These are phyloP conservation scores for Popillia japonica DNA, from an alignment of 1,140 invertebrate genomes.

Conservation along the genomic window DNA sequence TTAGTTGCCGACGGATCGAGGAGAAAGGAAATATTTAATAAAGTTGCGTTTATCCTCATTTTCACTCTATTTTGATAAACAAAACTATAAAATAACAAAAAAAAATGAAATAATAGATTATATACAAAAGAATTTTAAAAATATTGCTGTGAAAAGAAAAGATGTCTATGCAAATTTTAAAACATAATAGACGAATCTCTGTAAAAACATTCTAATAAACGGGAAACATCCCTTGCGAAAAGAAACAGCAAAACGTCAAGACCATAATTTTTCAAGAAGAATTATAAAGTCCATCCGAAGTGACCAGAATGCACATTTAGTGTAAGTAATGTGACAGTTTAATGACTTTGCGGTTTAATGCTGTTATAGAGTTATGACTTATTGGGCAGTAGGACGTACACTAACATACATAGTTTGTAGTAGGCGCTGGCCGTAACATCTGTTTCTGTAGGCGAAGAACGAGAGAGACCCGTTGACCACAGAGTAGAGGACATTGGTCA, in stretches of 20 bases:
- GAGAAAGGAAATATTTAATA: conserved; percentile 32
- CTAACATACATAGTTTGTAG: neutral
- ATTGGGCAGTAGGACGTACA: conserved; percentile 34
- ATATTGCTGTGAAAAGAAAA: too few species aligned
- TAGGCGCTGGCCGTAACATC: conserved; percentile 42
- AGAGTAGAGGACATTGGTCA: conserved; percentile 44
- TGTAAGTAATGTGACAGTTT: conserved; percentile 37
- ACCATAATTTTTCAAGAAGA: conserved; percentile 13
- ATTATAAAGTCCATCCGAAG: conserved; percentile 15
- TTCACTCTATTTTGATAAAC: neutral
- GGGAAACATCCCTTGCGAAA: neutral
- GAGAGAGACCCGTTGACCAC: conserved; percentile 36
- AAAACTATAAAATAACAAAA: neutral
- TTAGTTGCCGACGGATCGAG: conserved; percentile 9
- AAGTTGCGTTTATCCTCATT: neutral
- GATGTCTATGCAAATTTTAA: too few species aligned
- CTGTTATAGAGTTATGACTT: conserved; percentile 38
- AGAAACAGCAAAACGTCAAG: neutral
- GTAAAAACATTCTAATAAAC: too few species aligned
- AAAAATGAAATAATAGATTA: too few species aligned
- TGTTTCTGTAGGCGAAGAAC: conserved; percentile 36
- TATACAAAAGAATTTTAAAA: too few species aligned
- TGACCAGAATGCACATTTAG: conserved; percentile 31
- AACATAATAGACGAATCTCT: too few species aligned
- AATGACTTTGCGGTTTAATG: conserved; percentile 39